phyloP scores from a whole-genome alignment of 2,113 vertebrate species.

The Grammomys dolichurus region DNA sequence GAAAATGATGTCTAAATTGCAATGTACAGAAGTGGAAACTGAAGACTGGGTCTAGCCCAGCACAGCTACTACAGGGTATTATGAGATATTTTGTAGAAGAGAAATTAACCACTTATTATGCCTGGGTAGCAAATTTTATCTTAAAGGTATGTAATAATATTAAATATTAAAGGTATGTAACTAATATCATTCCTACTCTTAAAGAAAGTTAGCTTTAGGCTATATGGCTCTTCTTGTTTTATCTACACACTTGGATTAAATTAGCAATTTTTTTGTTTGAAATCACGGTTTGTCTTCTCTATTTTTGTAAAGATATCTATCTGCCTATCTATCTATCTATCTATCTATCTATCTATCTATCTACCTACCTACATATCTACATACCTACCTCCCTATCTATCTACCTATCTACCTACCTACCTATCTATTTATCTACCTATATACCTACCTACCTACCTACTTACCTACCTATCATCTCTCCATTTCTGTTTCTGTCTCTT shows the following conservation, averaged over 20 bases:
- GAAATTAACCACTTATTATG: not conserved
- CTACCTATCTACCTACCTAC: too few relatives aligned
- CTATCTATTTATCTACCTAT: not conserved
- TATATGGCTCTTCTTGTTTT: not conserved
- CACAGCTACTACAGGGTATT: not conserved
- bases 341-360: not conserved
- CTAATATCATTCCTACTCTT: not conserved
- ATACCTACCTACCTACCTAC: not conserved
- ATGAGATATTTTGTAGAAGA: slow-evolving; percentile 6
- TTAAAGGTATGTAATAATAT: not conserved
- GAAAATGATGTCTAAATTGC: slow-evolving; percentile 49
- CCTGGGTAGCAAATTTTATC: not conserved
- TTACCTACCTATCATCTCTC: too few relatives aligned
- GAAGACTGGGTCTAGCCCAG: not conserved
- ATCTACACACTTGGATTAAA: not conserved
- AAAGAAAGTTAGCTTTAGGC: not conserved
- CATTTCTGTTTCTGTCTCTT: too few relatives aligned
- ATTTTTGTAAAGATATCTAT: not conserved
- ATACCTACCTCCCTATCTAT: not conserved
- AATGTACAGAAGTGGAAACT: not conserved
- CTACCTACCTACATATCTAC: not conserved
- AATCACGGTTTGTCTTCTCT: not conserved
- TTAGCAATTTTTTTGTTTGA: not conserved
- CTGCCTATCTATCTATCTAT: not conserved
- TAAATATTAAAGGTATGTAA: not conserved